Evolutionary conservation across 2,113 vertebrate genomes (phyloP), one percentile per base, ranked within the genome.

Genomic region (Penelope pileata): DNA sequence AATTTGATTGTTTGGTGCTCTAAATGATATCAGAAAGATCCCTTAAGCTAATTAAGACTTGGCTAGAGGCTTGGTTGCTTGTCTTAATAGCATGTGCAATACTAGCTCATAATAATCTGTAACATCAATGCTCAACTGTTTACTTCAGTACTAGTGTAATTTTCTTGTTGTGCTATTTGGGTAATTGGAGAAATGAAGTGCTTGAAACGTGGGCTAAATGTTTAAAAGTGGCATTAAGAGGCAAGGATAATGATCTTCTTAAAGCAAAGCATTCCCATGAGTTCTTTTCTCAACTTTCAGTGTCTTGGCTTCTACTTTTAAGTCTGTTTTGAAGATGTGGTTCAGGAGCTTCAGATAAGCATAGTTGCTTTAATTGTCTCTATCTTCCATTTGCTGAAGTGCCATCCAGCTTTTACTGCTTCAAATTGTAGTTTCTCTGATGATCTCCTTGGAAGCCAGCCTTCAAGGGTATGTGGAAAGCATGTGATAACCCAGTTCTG

Each of bases 401-500:
- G 10, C 76, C 0, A 0, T 74, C 32, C 38, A 74, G 68, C 40
- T 83, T 88, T 48, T 76, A 7, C 54, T 66, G 47, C 78, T 74
- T 69, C 68, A 22, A 2, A 72, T 24, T 63, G 76, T 51, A 16
- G 30, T 83, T 73, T 86, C 86, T 85, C 27, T 86, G 15, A 27
- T 68, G 23, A 81, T 36, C 22, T 85, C 21, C 54, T 76, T 10
- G 9, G 29, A 76, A 92, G 16, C 16, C 43, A 68, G 0, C 24
- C 32, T 59, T 86, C 8, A 40, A 29, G 16, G 47, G 5, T 50
- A 27, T 58, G 3, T 72, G 50, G 50, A 76, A 72, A 38, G 26
- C n/a, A 2, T 6, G 9, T 58, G 29, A 5, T 91, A 40, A 24
- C 17, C 29, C 62, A 0, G 16, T 6, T 86, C 3, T 2, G 3